Conservation (phyloP, 2,888 invertebrate species). For the Apotomis turbidana region DNA sequence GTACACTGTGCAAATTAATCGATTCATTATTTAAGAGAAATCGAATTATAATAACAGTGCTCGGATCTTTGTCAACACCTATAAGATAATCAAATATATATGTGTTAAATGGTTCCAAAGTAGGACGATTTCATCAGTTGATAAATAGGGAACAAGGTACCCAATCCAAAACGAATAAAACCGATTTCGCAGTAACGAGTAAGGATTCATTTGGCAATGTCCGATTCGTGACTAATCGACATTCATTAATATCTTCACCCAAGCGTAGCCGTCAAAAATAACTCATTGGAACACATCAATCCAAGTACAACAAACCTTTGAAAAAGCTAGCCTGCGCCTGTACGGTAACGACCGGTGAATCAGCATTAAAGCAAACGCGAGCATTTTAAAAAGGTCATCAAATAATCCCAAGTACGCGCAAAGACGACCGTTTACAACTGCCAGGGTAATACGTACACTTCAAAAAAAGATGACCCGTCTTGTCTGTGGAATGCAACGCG, state of each 20-base stretch:
- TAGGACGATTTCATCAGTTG: no score
- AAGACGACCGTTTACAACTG: slow-evolving; percentile 15
- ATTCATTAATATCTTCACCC: slow-evolving; percentile 20
- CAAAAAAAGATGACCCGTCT: slow-evolving; percentile 67
- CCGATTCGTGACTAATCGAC: slow-evolving; percentile 21
- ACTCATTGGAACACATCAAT: slow-evolving; percentile 21
- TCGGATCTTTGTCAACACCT: no score
- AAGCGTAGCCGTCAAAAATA: slow-evolving; percentile 27
- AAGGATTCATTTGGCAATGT: slow-evolving; percentile 27
- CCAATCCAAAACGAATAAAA: not conserved
- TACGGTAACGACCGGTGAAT: slow-evolving; percentile 64
- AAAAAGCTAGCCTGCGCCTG: slow-evolving; percentile 57
- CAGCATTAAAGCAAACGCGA: slow-evolving; percentile 63
- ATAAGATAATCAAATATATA: no score
- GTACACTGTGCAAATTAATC: not conserved
- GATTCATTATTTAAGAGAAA: not conserved
- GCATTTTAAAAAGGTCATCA: slow-evolving; percentile 47
- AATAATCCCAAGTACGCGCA: slow-evolving; percentile 12
- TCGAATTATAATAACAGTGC: not conserved
- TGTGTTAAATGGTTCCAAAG: no score
- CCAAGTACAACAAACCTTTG: slow-evolving; percentile 45
- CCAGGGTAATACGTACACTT: slow-evolving; percentile 47
- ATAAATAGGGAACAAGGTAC: no score
- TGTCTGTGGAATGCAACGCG: slow-evolving; percentile 69
- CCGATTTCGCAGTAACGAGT: not conserved